phyloP scores from a whole-genome alignment of 2,113 vertebrate species.

The Oncorhynchus keta region DNA sequence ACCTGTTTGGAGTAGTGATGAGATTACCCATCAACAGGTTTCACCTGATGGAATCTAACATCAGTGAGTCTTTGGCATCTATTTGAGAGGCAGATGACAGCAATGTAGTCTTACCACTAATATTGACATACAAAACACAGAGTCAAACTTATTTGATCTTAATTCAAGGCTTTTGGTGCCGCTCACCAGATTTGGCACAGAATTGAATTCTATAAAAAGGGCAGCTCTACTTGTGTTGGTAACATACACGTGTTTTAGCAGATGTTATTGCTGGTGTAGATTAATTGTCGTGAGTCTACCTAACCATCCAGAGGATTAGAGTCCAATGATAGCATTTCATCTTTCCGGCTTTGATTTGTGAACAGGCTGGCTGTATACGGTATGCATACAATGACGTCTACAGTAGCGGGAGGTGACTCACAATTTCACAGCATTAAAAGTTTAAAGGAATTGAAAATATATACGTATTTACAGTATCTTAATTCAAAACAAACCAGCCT shows the following conservation, averaged over 20 bases:
- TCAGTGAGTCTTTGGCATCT: neutral
- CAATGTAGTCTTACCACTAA: neutral
- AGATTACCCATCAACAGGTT: neutral
- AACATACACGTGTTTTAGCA: no score
- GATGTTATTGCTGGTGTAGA: no score
- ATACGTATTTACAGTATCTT: constrained; percentile 21
- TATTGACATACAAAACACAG: neutral
- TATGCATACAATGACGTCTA: neutral
- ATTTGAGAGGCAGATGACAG: neutral
- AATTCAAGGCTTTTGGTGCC: neutral
- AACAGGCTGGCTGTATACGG: neutral
- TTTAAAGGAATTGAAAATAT: constrained; percentile 22
- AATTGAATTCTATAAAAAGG: neutral
- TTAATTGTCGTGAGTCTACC: neutral
- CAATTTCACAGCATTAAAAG: constrained; percentile 39
- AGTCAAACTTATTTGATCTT: no score
- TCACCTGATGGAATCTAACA: neutral
- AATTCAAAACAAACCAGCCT: constrained; percentile 29
- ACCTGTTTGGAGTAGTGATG: neutral
- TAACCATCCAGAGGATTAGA: neutral
- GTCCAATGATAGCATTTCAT: neutral
- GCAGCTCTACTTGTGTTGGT: neutral
- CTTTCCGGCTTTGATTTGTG: constrained; percentile 2
- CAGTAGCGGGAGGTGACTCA: neutral
- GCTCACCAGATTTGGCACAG: neutral